Conservation (phyloP, 2,797 vertebrate species). For the Scolopax rusticola region DNA sequence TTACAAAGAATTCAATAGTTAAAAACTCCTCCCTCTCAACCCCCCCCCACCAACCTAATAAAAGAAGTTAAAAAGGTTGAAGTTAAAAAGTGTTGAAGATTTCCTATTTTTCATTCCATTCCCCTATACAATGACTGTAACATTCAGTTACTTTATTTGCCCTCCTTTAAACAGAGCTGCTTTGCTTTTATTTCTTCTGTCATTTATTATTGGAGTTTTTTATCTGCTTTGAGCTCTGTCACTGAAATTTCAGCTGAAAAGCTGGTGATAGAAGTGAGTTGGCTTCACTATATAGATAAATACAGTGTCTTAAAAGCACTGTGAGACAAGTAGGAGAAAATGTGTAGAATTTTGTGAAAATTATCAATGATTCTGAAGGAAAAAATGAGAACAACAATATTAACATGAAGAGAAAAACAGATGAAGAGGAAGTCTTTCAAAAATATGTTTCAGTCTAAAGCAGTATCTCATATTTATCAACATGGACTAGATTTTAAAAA, state of each 20-base stretch:
- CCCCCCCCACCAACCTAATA: background rate
- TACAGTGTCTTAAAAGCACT: background rate
- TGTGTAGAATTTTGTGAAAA: background rate
- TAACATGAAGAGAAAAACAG: background rate
- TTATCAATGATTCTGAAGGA: background rate
- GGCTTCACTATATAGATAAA: background rate
- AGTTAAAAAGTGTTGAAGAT: background rate
- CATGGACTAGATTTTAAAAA: background rate
- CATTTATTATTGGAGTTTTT: background rate
- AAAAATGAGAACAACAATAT: background rate
- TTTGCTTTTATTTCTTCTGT: constrained; percentile 4
- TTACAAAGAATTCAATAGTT: background rate
- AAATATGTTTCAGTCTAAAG: background rate
- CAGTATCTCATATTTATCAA: background rate
- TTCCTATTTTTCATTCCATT: background rate
- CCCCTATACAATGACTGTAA: background rate
- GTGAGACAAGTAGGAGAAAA: background rate
- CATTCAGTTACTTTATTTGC: background rate
- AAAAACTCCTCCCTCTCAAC: background rate
- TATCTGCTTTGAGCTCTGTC: background rate
- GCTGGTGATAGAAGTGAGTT: background rate
- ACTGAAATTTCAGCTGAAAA: background rate
- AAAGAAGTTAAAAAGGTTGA: background rate
- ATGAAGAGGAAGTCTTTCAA: background rate
- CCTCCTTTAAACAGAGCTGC: background rate